Evolutionary conservation across 2,797 vertebrate genomes (phyloP), one percentile per base, ranked within the genome.

Genomic region (Corythornis leucogaster): DNA sequence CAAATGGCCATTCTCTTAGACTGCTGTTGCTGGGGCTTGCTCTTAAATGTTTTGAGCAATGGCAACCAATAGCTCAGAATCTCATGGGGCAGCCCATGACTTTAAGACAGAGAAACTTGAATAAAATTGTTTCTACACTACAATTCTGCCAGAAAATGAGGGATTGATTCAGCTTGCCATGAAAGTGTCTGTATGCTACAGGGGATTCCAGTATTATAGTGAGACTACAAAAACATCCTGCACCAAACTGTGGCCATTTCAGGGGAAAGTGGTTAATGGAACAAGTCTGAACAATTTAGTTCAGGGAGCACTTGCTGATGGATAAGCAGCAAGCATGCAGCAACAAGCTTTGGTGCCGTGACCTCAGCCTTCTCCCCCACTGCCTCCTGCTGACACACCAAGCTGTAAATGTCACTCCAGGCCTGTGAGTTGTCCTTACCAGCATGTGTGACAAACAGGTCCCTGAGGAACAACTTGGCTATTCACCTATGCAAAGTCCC

Each of bases 201-300:
- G 31, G 38, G 18, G 10, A 91, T 68, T 68, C 38, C 79, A 55
- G n/a, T 15, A 12, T 64, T 87, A 51, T 9, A 81, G 43, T 9
- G 43, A 85, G 26, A 54, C 46, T 77, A 35, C 57, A 74, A 64
- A 81, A 89, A 6, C 58, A 67, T 17, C 17, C 33, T 54, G 46
- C 8, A 78, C 75, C 35, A 83, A 43, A 17, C 11, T 15, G n/a
- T 20, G 28, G 33, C 58, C 24, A 18, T 88, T 91, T 80, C 15
- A 80, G 50, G 46, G 54, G 42, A 50, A 89, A 80, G 54, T 19
- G 28, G 77, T 92, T 87, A 82, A 71, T 20, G 46, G 84, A 57
- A 57, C 48, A 86, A 33, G 30, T 51, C 46, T 22, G 15, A 82
- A 55, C 19, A 45, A 25, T 40, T 80, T 68, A 73, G 3, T n/a